Evolutionary conservation across 1,140 invertebrate species (phyloP).

Genomic region (Drosophila erecta): DNA sequence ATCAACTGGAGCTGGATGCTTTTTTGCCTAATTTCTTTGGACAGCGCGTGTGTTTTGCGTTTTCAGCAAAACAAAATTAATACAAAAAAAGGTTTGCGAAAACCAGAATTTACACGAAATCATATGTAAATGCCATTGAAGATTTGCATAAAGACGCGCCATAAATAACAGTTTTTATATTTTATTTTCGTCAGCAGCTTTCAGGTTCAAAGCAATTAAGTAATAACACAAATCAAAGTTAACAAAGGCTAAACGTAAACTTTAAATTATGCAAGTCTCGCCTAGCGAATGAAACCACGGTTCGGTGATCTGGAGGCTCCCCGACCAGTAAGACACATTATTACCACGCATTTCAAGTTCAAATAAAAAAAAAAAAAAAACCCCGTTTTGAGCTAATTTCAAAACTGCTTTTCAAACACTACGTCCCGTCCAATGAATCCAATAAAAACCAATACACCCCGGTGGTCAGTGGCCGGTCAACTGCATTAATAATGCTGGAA

Average conservation of each 20-base stretch:
- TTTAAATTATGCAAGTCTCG: conserved; percentile 65
- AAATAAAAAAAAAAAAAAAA: conserved; percentile 24
- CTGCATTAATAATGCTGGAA: conserved; percentile 31
- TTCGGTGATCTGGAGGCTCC: conserved; percentile 25
- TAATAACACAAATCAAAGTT: conserved; percentile 79
- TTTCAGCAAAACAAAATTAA: conserved; percentile 30
- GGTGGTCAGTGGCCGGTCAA: conserved; percentile 54
- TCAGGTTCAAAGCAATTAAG: conserved; percentile 82
- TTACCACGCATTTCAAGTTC: conserved; percentile 9
- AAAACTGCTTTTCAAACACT: conserved; percentile 4
- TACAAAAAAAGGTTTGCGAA: conserved; percentile 6
- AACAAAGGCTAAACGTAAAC: conserved; percentile 35
- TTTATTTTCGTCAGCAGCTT: conserved; percentile 47
- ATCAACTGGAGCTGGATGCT: conserved; percentile 47
- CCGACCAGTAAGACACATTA: conserved; percentile 14
- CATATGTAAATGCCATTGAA: conserved; percentile 34
- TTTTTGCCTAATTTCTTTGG: conserved; percentile 18
- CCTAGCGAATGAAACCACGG: conserved; percentile 64
- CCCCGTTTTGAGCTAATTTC: conserved; percentile 28
- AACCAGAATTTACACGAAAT: conserved; percentile 66
- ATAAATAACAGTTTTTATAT: conserved; percentile 45
- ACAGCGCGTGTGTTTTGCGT: conserved; percentile 68
- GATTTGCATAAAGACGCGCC: conserved; percentile 53
- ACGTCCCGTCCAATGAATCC: conserved; percentile 2
- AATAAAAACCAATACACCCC: conserved; percentile 11